Conservation (phyloP, 2,113 vertebrate species). For the Caranx melampygus region DNA sequence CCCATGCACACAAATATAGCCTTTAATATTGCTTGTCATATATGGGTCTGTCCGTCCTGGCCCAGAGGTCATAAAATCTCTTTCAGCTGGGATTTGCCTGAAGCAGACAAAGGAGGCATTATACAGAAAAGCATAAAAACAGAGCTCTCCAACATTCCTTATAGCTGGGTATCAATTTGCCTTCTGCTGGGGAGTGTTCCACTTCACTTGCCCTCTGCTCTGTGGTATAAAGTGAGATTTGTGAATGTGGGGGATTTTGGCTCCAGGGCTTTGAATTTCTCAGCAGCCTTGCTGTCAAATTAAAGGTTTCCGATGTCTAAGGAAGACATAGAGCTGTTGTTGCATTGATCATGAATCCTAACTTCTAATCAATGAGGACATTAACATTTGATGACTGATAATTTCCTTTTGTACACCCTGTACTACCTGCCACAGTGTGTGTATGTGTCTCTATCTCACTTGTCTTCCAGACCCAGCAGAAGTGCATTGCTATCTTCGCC, state of each 20-base stretch:
- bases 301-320: constrained; percentile 18
- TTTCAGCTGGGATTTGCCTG: constrained; percentile 45
- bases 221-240: constrained; percentile 41
- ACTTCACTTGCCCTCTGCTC: constrained; percentile 40
- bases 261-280: constrained; percentile 19
- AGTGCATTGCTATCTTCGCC: constrained; percentile 95
- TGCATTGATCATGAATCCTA: constrained; percentile 45
- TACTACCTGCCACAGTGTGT: constrained; percentile 14
- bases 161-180: constrained; percentile 42
- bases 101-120: constrained; percentile 23
- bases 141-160: constrained; percentile 33
- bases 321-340: constrained; percentile 21
- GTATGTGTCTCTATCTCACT: constrained; percentile 15
- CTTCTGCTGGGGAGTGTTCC: constrained; percentile 49
- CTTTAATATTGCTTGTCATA: constrained; percentile 52
- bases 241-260: neutral
- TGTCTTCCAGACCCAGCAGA: constrained; percentile 92
- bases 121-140: constrained; percentile 26
- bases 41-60: constrained; percentile 5
- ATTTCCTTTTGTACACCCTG: constrained; percentile 22
- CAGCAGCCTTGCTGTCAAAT: constrained; percentile 26
- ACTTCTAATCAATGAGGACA: constrained; percentile 44
- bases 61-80: constrained; percentile 70
- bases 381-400: constrained; percentile 42
- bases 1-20: constrained; percentile 37